Base-by-base conservation (phyloP, 2,888 invertebrate genomes). In the Zaprionus lineosus region DNA sequence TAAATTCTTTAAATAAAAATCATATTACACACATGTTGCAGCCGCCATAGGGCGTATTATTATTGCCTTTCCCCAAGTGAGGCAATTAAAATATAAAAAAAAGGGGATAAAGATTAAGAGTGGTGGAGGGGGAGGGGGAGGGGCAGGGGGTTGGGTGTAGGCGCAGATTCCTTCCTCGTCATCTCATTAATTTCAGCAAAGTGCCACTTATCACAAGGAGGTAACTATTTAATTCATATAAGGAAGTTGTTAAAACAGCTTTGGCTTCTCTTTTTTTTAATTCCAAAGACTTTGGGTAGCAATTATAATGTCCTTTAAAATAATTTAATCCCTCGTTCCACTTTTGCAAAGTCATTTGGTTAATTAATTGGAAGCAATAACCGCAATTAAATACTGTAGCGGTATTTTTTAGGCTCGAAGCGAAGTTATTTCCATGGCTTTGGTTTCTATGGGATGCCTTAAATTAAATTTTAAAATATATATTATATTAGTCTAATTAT, bases 291-390 rank as follows among this genome's bases (percentile, higher is more conserved):
- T 28, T 29, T 44, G 21, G 53, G 43, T 2, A 11, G 18, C 31
- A 29, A 53, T 67, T 51, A 33, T 19, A 21, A 9, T 15, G 62
- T 51, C 2, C 4, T 18, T 7, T 11, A 33, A 15, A 21, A 72
- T 53, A 33, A 51, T 31, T 37, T 44, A 11, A 37, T 57, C 8
- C 28, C 19, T 9, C n/a, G n/a, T 7, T 19, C 2, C 11, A 31
- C 21, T n/a, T 12, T 29, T 5, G 15, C 41, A 8, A 34, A 14
- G 12, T 26, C 28, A 58, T 73, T 60, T 60, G 36, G 44, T 43
- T 60, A 82, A 82, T 82, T 77, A 78, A 72, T 72, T 74, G 55
- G 59, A 70, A 76, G 62, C 55, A 73, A 76, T 61, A 65, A 66
- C 67, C 70, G 55, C 81, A 70, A 70, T 79, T 59, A 83, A 72